phyloP scores from a whole-genome alignment of 2,888 invertebrate genomes.

The Tipula unca region DNA sequence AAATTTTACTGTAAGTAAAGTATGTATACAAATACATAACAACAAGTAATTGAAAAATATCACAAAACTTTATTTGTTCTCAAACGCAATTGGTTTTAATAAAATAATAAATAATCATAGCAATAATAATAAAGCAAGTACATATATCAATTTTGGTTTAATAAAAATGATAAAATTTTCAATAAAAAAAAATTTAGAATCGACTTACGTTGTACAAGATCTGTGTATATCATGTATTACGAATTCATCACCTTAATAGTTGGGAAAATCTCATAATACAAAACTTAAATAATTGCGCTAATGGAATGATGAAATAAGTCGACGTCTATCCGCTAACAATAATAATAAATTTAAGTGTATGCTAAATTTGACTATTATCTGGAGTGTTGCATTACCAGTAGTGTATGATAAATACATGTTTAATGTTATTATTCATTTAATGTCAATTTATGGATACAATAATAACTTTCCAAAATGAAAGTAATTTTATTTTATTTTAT shows the following conservation, averaged over 20 bases:
- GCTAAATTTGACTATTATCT: too few species aligned
- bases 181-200: neutral
- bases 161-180: neutral
- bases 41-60: neutral
- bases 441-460: neutral
- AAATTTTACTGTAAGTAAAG: neutral
- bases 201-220: neutral
- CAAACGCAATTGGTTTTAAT: neutral
- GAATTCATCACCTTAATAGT: neutral
- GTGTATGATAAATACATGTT: neutral
- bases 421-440: neutral
- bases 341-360: too few species aligned
- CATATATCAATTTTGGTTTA: neutral
- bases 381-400: too few species aligned
- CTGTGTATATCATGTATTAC: neutral
- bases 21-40: neutral
- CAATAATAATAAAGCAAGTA: neutral
- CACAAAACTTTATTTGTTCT: neutral
- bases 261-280: neutral
- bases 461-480: neutral
- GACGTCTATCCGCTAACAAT: neutral
- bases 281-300: neutral
- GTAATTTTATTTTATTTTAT: neutral
- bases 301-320: neutral
- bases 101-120: neutral